Evolutionary conservation across 2,888 invertebrate genomes (phyloP).

Genomic region (Listrodromus nycthemerus): DNA sequence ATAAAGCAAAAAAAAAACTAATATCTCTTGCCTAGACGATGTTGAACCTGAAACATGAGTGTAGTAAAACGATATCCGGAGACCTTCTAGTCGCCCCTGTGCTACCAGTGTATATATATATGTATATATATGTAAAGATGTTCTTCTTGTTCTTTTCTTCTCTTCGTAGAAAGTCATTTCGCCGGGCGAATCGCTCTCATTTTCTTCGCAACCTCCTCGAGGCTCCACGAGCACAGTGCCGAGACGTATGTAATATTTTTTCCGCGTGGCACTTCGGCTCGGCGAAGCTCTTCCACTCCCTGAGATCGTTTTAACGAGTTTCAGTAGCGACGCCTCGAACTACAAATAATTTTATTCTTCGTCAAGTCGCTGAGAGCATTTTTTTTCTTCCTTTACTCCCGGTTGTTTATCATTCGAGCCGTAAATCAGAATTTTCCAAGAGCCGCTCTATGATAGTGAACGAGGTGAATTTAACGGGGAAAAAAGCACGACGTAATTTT

Average conservation of each 20-base stretch:
- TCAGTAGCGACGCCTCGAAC: conserved; percentile 2
- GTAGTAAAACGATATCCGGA: conserved; percentile 6
- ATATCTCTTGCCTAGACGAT: too few relatives aligned
- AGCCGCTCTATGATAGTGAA: too few relatives aligned
- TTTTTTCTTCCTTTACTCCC: not conserved
- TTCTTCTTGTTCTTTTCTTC: conserved; percentile 15
- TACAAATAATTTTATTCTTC: not conserved
- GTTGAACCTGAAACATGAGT: not conserved
- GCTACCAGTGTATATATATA: not conserved
- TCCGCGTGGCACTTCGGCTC: not conserved
- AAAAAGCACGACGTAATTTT: too few relatives aligned
- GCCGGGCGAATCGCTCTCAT: conserved; percentile 32
- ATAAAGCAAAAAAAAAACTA: too few relatives aligned
- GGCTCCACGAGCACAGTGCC: not conserved
- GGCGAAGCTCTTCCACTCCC: not conserved
- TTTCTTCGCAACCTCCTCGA: conserved; percentile 36
- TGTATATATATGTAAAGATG: not conserved
- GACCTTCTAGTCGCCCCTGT: not conserved
- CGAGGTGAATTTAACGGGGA: too few relatives aligned
- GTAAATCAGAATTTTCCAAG: not conserved
- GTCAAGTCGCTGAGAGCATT: not conserved
- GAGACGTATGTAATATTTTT: conserved; percentile 38
- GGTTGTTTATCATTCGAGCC: conserved; percentile 15
- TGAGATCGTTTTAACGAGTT: not conserved
- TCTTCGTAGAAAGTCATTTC: conserved; percentile 45